These are phyloP conservation scores for Mugil cephalus DNA, from an alignment of 2,113 vertebrate genomes.

Conservation along the genomic window DNA sequence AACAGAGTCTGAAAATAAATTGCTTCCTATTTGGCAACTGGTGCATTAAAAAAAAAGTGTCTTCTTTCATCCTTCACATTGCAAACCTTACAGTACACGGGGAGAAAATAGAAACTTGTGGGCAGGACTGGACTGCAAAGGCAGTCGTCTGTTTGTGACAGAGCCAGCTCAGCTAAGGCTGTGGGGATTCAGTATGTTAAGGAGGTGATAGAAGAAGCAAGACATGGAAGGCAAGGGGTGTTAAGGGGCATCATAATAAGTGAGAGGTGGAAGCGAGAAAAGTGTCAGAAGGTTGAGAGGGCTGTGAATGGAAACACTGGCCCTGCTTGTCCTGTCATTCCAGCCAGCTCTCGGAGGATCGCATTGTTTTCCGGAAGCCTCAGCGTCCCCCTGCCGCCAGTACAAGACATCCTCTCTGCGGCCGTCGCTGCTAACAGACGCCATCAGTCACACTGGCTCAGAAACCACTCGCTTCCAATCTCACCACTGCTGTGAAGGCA, in stretches of 20 bases:
- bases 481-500: constrained; percentile 80
- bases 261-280: constrained; percentile 54
- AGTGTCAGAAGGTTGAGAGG: constrained; percentile 58
- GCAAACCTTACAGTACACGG: background rate
- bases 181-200: constrained; percentile 32
- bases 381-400: constrained; percentile 43
- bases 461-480: constrained; percentile 75
- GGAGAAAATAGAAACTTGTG: constrained; percentile 10
- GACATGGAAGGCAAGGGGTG: constrained; percentile 38
- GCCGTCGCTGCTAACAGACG: constrained; percentile 72
- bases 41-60: background rate
- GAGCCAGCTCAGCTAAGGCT: background rate
- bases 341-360: constrained; percentile 46
- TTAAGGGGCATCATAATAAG: constrained; percentile 67
- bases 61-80: background rate
- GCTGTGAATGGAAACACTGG: constrained; percentile 70
- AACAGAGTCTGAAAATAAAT: background rate
- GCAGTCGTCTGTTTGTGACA: constrained; percentile 32
- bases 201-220: constrained; percentile 39
- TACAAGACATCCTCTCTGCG: constrained; percentile 71
- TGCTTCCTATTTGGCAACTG: constrained; percentile 1
- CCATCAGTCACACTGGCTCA: constrained; percentile 78
- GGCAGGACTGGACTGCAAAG: constrained; percentile 9
- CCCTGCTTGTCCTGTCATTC: constrained; percentile 67
- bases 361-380: constrained; percentile 59